Evolutionary conservation across 35 echinoderm and acorn worm species (phyloP), one percentile per base, ranked within the genome.

Genomic region (Heliocidaris erythrogramma): DNA sequence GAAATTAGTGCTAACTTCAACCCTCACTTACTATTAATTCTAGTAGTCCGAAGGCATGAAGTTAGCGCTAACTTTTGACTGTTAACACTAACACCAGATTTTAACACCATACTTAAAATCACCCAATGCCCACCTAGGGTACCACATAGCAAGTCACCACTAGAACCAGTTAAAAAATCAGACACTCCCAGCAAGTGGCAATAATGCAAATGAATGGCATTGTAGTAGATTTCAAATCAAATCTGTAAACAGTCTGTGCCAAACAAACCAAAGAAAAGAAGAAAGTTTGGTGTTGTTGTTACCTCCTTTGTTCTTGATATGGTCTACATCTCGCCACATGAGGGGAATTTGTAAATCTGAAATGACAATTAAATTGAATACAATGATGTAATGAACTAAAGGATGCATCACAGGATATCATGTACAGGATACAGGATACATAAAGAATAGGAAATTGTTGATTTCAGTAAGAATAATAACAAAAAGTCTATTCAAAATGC

Each of bases 301-400:
- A 99, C 98, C 98, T 97, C 98, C 98, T 97, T 96, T 97, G 93
- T 99, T 99, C 92, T 96, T 97, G 56, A 99, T 99, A 85, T 99
- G 98, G 86, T 99, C 98, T 47, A 95, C 97, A 32, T 97, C 97
- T 86, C 93, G 96, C 98, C 98, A 99, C 92, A 99, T 95, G 16
- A 99, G 90, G 9, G 98, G 98, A 95, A 99, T 99, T 56, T 95
- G 95, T 52, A 99, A 93, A 92, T 99, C 98, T 97, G 94, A 48
- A 94, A 97, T 93, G 1, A 94, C 9, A 49, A 96, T 27, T 12
- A 69, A 42, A 88, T 31, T 49, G 6, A 49, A 29, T 18, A 32
- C 5, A 31, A 30, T 84, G 5, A 42, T 13, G 12, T 31, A 85
- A 85, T 85, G 29, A 59, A 94, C 11, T 21, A 14, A n/a, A 21